Base-by-base conservation (phyloP, 53 echinoderm and acorn worm genomes). In the Paelopatides confundens region DNA sequence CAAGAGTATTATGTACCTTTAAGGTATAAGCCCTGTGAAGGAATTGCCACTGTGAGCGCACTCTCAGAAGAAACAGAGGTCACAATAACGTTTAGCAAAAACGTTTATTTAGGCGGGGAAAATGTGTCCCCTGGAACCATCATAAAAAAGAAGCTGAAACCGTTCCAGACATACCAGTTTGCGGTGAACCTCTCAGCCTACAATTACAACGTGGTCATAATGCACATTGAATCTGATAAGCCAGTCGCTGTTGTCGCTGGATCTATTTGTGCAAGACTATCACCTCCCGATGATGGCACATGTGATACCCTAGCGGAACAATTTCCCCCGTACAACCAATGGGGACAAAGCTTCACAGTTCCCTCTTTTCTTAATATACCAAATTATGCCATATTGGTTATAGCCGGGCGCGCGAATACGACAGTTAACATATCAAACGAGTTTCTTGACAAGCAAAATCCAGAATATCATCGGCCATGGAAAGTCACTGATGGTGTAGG, bases 221-320 rank as follows among this genome's bases (percentile, higher is more conserved):
- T 79, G 79, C 50, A 53, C 32, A 18, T 79, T 9, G 31, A 31
- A 30, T 2, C 84, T 18, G 84, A 83, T 24, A 83, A 64, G 30
- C 65, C 63, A 5, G 84, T 83, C 9, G 6, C 84, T 11, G 84
- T 83, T 0, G 65, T 83, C 37, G 63, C 84, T 64, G 84, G 84
- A 83, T 83, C 84, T 35, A 36, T 64, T 40, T 83, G 84, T 65
- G 84, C 36, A 36, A 1, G 38, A 64, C 38, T 83, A 27, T 65
- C 63, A 39, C 36, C 63, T 11, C n/a, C n/a, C n/a, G 37, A 9
- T 23, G 3, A 27, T 6, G 31, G 50, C 33, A 79, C 79, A 50
- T 83, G 84, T 64, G 84, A 83, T 64, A 64, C 63, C 30, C 36
- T 83, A n/a, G 64, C 35, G 35, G 84, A 83, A 83, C 84, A 83